phyloP scores from a whole-genome alignment of 2,797 vertebrate genomes.

The Ctenopoma kingsleyae region DNA sequence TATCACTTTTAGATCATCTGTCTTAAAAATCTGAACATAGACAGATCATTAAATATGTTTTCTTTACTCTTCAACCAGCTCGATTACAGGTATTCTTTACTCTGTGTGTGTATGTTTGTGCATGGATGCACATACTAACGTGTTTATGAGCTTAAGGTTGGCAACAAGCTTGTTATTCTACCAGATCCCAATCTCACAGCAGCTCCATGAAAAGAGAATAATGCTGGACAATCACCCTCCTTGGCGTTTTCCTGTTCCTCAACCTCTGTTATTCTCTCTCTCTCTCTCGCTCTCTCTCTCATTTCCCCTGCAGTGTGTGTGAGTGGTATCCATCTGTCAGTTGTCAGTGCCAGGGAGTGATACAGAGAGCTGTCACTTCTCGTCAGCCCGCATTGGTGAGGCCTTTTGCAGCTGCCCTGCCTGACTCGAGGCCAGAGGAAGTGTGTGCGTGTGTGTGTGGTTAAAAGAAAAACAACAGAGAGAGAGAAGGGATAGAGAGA shows the following conservation, averaged over 20 bases:
- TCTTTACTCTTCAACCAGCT: not conserved
- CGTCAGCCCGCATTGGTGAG: conserved; percentile 93
- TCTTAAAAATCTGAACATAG: not conserved
- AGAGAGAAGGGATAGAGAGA: conserved; percentile 11
- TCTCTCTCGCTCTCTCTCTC: conserved; percentile 24
- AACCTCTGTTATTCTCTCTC: conserved; percentile 22
- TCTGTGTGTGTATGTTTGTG: conserved; percentile 25
- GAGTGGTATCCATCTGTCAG: conserved; percentile 99
- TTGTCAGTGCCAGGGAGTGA: conserved; percentile 97
- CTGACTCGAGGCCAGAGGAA: conserved; percentile 86
- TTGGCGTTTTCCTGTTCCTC: conserved; percentile 75
- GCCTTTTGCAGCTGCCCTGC: conserved; percentile 96
- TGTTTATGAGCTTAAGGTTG: conserved; percentile 57
- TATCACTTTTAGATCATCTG: not conserved
- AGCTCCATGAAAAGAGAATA: conserved; percentile 90
- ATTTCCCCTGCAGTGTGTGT: conserved; percentile 89
- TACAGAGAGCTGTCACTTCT: conserved; percentile 98
- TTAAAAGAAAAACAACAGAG: conserved; percentile 21
- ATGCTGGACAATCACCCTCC: conserved; percentile 89
- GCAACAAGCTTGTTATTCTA: conserved; percentile 89
- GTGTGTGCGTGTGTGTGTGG: conserved; percentile 46
- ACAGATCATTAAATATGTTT: not conserved
- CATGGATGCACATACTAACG: conserved; percentile 27
- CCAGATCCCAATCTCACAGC: conserved; percentile 90
- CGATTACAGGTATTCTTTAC: conserved; percentile 8